phyloP scores from a whole-genome alignment of 2,113 vertebrate genomes.

The Toxostoma redivivum region DNA sequence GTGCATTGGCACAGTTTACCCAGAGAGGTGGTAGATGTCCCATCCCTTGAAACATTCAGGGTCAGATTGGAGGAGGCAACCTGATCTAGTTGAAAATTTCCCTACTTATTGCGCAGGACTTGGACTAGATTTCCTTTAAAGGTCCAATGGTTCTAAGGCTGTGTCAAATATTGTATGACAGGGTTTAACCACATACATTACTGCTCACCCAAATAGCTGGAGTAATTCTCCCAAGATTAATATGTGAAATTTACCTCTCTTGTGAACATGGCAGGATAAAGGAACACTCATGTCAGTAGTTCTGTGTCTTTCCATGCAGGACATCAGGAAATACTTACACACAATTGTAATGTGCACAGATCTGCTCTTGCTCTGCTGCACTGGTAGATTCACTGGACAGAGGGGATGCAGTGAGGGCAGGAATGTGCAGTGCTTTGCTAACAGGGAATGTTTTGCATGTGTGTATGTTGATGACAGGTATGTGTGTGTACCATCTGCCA shows the following conservation, averaged over 20 bases:
- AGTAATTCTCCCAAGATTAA: background rate
- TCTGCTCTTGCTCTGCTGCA: background rate
- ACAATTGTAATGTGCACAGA: background rate
- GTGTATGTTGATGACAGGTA: background rate
- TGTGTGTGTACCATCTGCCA: background rate
- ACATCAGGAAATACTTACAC: background rate
- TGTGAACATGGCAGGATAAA: accelerated
- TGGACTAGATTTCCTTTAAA: background rate
- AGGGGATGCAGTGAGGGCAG: background rate
- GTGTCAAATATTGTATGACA: background rate
- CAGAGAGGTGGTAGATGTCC: background rate
- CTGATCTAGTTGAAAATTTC: background rate
- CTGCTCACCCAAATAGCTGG: background rate
- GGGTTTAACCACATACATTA: background rate
- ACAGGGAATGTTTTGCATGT: accelerated
- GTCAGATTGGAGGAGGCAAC: background rate
- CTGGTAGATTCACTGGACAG: no score
- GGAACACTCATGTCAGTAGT: accelerated
- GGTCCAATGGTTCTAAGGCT: background rate
- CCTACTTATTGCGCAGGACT: background rate
- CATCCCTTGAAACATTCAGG: background rate
- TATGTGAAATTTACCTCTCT: background rate
- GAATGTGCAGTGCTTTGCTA: background rate
- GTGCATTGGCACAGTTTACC: background rate
- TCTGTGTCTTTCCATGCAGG: background rate